A percentile compares a stretch with the other conserved stretches of the same genome.
Evolutionary conservation across 2,888 invertebrate genomes (phyloP).

Genomic region (Tipula helvola): DNA sequence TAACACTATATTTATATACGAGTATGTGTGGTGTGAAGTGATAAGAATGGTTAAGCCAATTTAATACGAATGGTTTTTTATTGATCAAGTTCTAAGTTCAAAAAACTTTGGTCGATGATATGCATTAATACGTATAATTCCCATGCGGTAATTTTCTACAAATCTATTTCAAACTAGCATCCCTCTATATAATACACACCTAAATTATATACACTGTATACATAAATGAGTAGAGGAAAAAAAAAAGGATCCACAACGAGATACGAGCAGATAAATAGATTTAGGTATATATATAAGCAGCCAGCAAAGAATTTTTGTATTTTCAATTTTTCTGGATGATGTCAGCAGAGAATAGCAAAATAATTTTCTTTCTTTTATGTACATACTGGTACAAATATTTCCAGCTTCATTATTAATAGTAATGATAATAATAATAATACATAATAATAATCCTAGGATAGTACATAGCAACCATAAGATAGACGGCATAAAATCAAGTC

Average conservation of each 20-base stretch:
- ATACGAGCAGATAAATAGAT: background rate
- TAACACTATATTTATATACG: background rate
- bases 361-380: background rate
- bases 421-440: background rate
- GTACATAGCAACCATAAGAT: background rate
- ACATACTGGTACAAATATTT: background rate
- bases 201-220: background rate
- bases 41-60: background rate
- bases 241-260: background rate
- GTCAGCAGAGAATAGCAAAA: background rate
- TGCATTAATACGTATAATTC: background rate
- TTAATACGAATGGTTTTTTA: background rate
- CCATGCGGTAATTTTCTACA: background rate
- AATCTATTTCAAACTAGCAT: background rate
- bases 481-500: slow-evolving; percentile 4
- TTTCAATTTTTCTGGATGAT: background rate
- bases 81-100: background rate
- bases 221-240: background rate
- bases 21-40: background rate
- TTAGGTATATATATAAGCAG: background rate
- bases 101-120: background rate
- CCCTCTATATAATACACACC: background rate
- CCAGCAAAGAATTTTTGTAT: background rate
- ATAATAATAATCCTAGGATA: background rate
- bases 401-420: background rate